Conservation (phyloP, 1,140 invertebrate species). For the Globodera ellingtonae region DNA sequence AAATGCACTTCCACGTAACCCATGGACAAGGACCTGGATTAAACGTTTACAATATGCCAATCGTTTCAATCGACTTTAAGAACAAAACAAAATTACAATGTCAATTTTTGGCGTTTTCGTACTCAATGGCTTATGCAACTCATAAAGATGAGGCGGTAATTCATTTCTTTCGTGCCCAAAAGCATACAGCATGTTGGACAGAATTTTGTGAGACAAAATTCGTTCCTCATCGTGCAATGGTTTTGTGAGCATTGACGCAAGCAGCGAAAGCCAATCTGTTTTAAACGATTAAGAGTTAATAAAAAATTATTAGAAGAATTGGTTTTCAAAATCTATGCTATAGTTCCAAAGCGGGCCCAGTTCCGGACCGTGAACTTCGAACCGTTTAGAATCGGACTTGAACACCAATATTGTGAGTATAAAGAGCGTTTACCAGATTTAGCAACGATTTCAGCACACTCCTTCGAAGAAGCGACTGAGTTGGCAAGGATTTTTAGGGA, state of each 20-base stretch:
- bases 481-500: constrained; percentile 47
- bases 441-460: constrained; percentile 35
- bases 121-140: constrained; percentile 35
- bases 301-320: not conserved
- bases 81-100: constrained; percentile 25
- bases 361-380: no score
- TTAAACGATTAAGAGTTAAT: not conserved
- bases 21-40: constrained; percentile 38
- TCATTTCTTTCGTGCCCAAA: constrained; percentile 38
- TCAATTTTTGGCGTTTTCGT: constrained; percentile 7
- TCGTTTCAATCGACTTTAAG: not conserved
- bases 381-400: no score
- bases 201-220: constrained; percentile 49
- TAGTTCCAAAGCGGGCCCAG: no score
- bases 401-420: no score
- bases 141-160: constrained; percentile 45
- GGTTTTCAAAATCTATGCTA: no score
- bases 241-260: constrained; percentile 31
- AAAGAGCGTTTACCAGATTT: constrained; percentile 22
- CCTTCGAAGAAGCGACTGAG: constrained; percentile 28
- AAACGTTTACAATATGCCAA: not conserved
- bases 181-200: constrained; percentile 38
- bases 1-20: constrained; percentile 43
- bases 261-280: constrained; percentile 37
- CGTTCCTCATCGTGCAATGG: constrained; percentile 46